Base-by-base conservation (phyloP, 2,113 vertebrate species). In the Pomatostomus ruficeps region DNA sequence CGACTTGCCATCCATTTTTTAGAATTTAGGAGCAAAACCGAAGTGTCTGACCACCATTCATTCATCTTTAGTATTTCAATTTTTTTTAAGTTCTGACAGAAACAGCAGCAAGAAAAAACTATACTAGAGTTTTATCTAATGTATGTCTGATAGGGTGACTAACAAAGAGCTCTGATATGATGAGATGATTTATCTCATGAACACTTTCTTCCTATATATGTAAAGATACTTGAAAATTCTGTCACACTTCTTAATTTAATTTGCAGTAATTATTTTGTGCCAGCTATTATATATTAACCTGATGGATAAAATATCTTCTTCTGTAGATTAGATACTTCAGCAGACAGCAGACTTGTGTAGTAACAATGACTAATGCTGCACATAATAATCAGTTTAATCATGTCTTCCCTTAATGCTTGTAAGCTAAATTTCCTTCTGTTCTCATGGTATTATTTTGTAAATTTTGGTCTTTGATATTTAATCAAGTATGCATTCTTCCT, bases 401-500 rank as follows among this genome's bases (percentile, higher is more conserved):
- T 45, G 36, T 93, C 90, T 94, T 93, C 72, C 21, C 72, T 90
- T 93, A 91, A 86, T 72, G 73, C 57, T 62, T 80, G 38, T 79
- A 91, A 89, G 55, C 46, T 78, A 65, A 91, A 86, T 73, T 84
- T 75, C 40, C 59, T 85, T 93, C 72, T 94, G 28, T 74, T 88
- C 85, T 90, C 63, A n/a, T 86, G 58, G 35, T 63, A 82, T 90
- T 93, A 61, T 88, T 96, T 85, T 91, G 67, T 83, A 91, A 93
- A 83, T 91, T 43, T 91, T 86, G 43, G 14, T 71, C 90, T 96
- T 94, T 91, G 85, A 90, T 88, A 90, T 88, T 91, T 92, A 96
- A 90, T 96, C 36, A 80, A 91, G 36, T 72, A 43, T 71, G 36
- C 12, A 63, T 90, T 77, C 48, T 94, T 85, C 40, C 51, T 78